Conservation (phyloP, 30 jellyfish, hydroid and myxozoan species). For the Hydra vulgaris region DNA sequence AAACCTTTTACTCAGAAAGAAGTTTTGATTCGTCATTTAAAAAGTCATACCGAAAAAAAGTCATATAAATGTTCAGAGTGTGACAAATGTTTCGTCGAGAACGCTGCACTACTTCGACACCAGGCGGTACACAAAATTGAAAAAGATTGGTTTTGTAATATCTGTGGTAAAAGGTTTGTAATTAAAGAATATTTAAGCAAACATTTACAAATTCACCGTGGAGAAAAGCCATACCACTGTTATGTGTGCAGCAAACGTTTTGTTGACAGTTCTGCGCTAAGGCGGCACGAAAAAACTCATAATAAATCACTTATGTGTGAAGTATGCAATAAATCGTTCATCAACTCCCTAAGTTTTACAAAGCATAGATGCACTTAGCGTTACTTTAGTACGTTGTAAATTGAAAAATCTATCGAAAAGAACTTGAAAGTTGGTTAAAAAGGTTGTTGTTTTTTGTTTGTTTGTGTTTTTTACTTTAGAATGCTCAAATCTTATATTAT, state of each 20-base stretch:
- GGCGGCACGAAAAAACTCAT: not conserved
- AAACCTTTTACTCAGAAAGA: not conserved
- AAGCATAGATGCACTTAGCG: not conserved
- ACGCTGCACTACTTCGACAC: not conserved
- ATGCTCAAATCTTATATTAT: too few relatives aligned
- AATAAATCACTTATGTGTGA: not conserved
- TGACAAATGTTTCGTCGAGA: not conserved
- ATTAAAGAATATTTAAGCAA: conserved; percentile 1
- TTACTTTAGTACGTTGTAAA: too few relatives aligned
- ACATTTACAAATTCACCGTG: not conserved
- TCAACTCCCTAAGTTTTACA: not conserved
- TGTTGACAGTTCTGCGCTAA: not conserved
- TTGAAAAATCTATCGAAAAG: too few relatives aligned
- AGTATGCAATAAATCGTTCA: not conserved
- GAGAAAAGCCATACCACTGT: not conserved
- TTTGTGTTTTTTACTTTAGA: too few relatives aligned
- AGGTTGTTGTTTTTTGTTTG: too few relatives aligned
- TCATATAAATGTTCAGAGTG: not conserved
- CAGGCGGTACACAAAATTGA: not conserved
- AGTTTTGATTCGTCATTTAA: not conserved
- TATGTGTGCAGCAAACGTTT: not conserved
- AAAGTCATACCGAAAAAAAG: not conserved
- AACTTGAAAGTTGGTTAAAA: too few relatives aligned
- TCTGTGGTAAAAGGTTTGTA: not conserved
- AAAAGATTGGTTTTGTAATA: not conserved